Base-by-base conservation (phyloP, 30 jellyfish, hydroid and myxozoan genomes). In the Aurelia coerulea region DNA sequence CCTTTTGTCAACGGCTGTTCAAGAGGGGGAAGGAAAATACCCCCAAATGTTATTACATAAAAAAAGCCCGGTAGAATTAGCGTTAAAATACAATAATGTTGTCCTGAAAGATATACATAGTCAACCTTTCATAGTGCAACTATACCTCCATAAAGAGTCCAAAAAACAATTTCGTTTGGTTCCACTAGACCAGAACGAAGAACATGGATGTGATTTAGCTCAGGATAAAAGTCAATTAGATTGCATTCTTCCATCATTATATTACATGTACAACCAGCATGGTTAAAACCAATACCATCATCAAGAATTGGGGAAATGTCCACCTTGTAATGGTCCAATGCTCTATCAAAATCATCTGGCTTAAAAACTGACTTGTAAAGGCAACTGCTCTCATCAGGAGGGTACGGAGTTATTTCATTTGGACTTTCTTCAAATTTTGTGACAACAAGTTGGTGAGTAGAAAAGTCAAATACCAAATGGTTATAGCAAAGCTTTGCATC, bases 101-200 rank as follows among this genome's bases (percentile, higher is more conserved):
- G 56, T 46, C 56, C 56, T 46, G 8, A 7, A 46, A 9, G 13
- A 15, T 9, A 46, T 46, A 46, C 56, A 46, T 46, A 46, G 29
- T 23, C 29, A 0, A 5, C 15, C 8, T 13, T 17, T 74, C 65
- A 87, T 35, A 86, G 79, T 16, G 90, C 96, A 6, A 58, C 90
- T 9, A 86, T 78, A 12, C 96, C 96, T 15, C 96, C 90, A 59
- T 76, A 86, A 77, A 79, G 29, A 56, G 90, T 68, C 96, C 90
- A 87, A 18, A 79, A 60, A 42, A 65, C 2, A 53, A 86, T 73
- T 37, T 81, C 84, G 4, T 46, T 23, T 0, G 29, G 29, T 23
- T 23, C 29, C 0, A 23, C 29, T 23, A 23, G 29, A 23, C 14
- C 75, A 52, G 63, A 86, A 1, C 73, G 73, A 16, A 66, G 73